Evolutionary conservation across 2,113 vertebrate genomes (phyloP).

Genomic region (Trogon surrucura): DNA sequence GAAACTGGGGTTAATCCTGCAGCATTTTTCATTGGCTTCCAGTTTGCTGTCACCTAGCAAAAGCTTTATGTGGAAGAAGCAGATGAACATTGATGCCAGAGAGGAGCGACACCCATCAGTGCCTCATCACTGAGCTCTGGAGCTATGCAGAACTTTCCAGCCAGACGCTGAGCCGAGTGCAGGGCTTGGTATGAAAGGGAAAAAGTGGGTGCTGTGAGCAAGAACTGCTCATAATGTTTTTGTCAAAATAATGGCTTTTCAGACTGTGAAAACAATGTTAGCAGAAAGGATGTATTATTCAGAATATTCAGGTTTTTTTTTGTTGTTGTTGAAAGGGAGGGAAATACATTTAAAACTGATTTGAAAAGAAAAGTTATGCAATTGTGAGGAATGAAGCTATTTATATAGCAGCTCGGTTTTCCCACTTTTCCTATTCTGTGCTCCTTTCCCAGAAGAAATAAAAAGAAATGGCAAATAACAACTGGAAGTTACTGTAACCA

Average conservation of each 20-base stretch:
- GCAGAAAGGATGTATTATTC: conserved; percentile 46
- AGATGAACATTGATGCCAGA: background rate
- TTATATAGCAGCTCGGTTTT: conserved; percentile 46
- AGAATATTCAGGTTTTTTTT: conserved; percentile 1
- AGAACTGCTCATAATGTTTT: conserved; percentile 38
- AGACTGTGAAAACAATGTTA: conserved; percentile 47
- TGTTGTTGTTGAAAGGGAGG: background rate
- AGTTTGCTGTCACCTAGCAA: background rate
- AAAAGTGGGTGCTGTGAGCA: conserved; percentile 26
- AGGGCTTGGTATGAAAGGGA: background rate
- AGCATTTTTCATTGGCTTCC: background rate
- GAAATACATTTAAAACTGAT: conserved; percentile 58
- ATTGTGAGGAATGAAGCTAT: conserved; percentile 44
- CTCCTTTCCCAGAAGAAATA: conserved; percentile 31
- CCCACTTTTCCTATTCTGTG: background rate
- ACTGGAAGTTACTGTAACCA: background rate
- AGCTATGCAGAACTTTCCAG: background rate
- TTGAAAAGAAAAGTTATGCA: conserved; percentile 59
- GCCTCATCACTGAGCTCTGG: background rate
- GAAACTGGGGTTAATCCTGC: background rate
- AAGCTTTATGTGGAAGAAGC: background rate
- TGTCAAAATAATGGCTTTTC: conserved; percentile 53
- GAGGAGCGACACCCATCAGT: background rate
- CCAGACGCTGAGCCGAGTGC: background rate
- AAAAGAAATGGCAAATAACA: background rate